Base-by-base conservation (phyloP, 2,797 vertebrate species). In the Myioborus miniatus region DNA sequence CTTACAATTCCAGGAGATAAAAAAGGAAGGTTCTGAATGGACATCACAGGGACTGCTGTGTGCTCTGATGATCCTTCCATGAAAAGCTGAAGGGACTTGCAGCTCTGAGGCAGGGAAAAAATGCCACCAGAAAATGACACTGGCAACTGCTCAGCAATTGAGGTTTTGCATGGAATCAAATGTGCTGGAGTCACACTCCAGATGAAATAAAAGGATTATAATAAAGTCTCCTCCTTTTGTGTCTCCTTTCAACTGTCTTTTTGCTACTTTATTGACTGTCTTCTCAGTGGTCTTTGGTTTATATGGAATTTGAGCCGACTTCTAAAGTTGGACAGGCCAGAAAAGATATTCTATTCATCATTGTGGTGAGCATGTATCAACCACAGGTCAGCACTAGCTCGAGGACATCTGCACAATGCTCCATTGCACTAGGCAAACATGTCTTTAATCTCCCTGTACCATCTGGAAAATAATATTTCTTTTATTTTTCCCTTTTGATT, bases 381-480 rank as follows among this genome's bases (percentile, higher is more conserved):
- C 41, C 59, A 69, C 41, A 44, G 91, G 90, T 87, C 93, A 93
- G 83, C n/a, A n/a, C 43, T 94, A 81, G 83, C 89, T 94, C 20
- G 32, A 44, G 89, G 63, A 86, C 52, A 44, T 89, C 93, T 82
- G 77, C 7, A 39, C 39, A 95, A 91, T 16, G 80, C 58, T 94
- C 62, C 2, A 0, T 29, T 83, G 59, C 80, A 69, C 72, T 86
- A 56, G 83, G 63, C 78, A 96, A 96, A 95, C 72, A 94, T 4
- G 4, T 32, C 62, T 91, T 92, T 96, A 94, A 94, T 91, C 92
- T 87, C 81, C 62, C 29, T 62, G 78, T 92, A 80, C 75, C 83
- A 93, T 94, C 93, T 95, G 92, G 71, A 96, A 93, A 96, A 89
- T 65, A 64, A 65, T 65, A 81, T 91, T 87, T 87, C 24, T 90